Percentiles rank a stretch among this genome's conserved stretches.
Conservation (phyloP, 2,113 vertebrate species). For the Theristicus caerulescens region DNA sequence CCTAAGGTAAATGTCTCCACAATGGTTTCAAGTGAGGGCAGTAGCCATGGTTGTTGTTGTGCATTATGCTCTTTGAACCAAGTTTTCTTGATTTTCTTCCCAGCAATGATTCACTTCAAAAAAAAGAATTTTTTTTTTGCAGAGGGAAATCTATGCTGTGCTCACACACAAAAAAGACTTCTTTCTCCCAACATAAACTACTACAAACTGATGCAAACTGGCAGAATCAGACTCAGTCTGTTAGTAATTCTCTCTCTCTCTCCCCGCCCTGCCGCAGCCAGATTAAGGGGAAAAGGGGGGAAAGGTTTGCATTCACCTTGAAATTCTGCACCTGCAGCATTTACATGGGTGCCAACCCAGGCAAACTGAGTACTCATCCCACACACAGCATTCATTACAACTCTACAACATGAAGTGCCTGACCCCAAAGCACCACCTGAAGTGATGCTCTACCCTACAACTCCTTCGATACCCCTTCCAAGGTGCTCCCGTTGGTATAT, state of each 20-base stretch:
- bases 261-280: neutral
- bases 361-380: neutral
- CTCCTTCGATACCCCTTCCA: neutral
- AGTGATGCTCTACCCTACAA: neutral
- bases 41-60: neutral
- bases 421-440: neutral
- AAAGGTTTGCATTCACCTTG: neutral
- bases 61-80: neutral
- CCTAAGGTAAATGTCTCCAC: neutral
- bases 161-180: neutral
- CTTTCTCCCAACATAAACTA: neutral
- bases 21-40: neutral
- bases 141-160: neutral
- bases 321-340: neutral
- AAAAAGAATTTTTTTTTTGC: neutral
- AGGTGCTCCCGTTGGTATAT: accelerated
- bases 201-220: neutral
- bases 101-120: neutral
- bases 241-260: neutral
- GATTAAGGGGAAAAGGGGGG: accelerated
- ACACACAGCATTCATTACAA: neutral
- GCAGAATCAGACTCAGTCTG: neutral
- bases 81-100: neutral
- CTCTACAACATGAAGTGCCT: neutral
- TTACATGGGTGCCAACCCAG: neutral